Conservation (phyloP, 2,113 vertebrate species). For the Siniperca chuatsi region DNA sequence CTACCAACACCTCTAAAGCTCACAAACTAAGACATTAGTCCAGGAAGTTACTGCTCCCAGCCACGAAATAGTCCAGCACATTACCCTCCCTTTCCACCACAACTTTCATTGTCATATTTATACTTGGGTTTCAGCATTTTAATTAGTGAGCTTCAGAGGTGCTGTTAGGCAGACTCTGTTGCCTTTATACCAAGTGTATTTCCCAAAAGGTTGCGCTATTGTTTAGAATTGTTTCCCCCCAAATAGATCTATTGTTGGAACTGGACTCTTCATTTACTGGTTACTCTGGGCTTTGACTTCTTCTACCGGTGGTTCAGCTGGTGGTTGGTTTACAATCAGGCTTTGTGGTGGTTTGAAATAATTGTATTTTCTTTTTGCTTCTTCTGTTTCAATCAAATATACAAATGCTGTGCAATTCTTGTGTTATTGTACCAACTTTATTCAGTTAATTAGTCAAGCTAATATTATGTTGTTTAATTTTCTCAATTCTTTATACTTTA, state of each 20-base stretch:
- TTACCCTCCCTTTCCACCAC: too few species aligned
- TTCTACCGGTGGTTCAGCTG: background rate
- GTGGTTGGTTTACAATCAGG: conserved; percentile 14
- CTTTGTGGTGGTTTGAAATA: conserved; percentile 13
- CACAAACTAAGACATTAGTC: too few species aligned
- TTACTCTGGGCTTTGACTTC: conserved; percentile 25
- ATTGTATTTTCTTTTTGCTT: conserved; percentile 13
- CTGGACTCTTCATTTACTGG: conserved; percentile 51
- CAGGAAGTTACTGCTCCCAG: too few species aligned
- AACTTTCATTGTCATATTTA: too few species aligned
- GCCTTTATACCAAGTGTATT: background rate
- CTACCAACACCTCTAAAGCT: too few species aligned
- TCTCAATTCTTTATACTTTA: background rate
- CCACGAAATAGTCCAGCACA: too few species aligned
- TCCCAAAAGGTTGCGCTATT: background rate
- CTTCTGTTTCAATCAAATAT: conserved; percentile 6
- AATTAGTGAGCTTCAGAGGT: background rate
- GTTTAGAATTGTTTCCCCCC: background rate
- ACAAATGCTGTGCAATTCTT: background rate
- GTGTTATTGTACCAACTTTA: background rate
- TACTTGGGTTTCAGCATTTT: background rate
- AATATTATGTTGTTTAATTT: background rate
- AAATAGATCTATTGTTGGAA: conserved; percentile 29
- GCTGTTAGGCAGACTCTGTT: background rate
- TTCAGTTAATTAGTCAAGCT: background rate